A percentile compares a stretch with the other conserved stretches of the same genome.
Evolutionary conservation across 1,140 invertebrate species (phyloP).

Genomic region (Rhynchophorus ferrugineus): DNA sequence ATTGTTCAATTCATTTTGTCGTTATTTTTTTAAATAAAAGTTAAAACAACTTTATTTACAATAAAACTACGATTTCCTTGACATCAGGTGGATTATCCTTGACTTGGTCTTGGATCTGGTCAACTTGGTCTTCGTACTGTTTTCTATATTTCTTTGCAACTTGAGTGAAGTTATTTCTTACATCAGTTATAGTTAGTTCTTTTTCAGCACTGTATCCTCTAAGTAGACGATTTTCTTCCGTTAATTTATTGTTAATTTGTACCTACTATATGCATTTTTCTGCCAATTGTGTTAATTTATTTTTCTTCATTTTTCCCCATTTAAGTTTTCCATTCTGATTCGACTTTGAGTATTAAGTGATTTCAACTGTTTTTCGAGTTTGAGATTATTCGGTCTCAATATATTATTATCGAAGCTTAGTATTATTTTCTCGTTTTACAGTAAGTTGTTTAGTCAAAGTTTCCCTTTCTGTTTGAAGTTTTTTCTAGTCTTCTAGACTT

Average conservation of each 20-base stretch:
- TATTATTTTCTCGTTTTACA: constrained; percentile 59
- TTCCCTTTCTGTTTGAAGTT: constrained; percentile 72
- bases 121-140: constrained; percentile 67
- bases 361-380: constrained; percentile 65
- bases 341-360: constrained; percentile 50
- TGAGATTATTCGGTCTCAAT: constrained; percentile 60
- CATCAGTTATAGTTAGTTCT: constrained; percentile 61
- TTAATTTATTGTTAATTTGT: constrained; percentile 46
- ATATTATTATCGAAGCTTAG: constrained; percentile 55
- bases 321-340: constrained; percentile 44
- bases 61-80: too few species aligned
- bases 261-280: constrained; percentile 51
- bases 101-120: constrained; percentile 58
- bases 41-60: too few species aligned
- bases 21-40: too few species aligned
- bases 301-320: constrained; percentile 45
- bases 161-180: constrained; percentile 70
- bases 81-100: too few species aligned
- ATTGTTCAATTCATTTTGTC: too few species aligned
- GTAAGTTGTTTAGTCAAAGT: constrained; percentile 67
- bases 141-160: constrained; percentile 89
- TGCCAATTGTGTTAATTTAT: constrained; percentile 43
- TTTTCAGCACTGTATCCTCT: constrained; percentile 63
- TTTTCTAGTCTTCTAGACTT: constrained; percentile 88
- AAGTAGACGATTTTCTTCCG: constrained; percentile 53